Conservation (phyloP, 2,888 invertebrate genomes). For the Diaphora mendica region DNA sequence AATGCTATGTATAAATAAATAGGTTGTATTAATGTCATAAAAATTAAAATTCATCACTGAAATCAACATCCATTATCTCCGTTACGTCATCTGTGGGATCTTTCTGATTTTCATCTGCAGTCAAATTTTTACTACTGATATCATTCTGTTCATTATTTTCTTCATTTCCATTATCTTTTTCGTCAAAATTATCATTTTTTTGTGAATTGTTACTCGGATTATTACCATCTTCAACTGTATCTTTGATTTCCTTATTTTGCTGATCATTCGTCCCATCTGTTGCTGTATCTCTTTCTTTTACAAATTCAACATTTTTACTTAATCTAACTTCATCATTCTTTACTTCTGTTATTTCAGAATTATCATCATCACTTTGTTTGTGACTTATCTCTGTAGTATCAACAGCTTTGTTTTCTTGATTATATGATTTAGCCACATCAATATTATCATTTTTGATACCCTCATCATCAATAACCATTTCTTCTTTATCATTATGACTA, state of each 20-base stretch:
- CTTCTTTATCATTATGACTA: constrained; percentile 6
- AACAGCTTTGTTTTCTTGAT: neutral
- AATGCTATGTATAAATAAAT: constrained; percentile 10
- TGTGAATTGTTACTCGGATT: neutral
- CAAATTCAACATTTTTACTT: constrained; percentile 1
- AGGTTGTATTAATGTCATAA: neutral
- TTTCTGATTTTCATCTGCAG: neutral
- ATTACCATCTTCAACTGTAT: neutral
- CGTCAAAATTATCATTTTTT: constrained; percentile 22
- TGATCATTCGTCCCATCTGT: constrained; percentile 10
- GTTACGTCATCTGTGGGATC: constrained; percentile 14
- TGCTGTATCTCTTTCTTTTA: neutral
- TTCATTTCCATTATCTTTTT: constrained; percentile 8
- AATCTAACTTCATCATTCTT: neutral
- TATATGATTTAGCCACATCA: constrained; percentile 4
- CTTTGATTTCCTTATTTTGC: constrained; percentile 16
- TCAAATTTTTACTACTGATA: neutral
- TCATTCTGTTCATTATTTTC: constrained; percentile 6
- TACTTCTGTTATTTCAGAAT: neutral
- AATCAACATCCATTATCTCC: constrained; percentile 76
- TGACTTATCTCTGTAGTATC: neutral
- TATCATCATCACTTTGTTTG: neutral
- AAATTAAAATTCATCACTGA: constrained; percentile 71
- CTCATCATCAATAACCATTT: constrained; percentile 13
- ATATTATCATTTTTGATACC: constrained; percentile 36